Evolutionary conservation across 1,140 invertebrate species (phyloP), one percentile per base, ranked within the genome.

Genomic region (Diploscapter pachys): DNA sequence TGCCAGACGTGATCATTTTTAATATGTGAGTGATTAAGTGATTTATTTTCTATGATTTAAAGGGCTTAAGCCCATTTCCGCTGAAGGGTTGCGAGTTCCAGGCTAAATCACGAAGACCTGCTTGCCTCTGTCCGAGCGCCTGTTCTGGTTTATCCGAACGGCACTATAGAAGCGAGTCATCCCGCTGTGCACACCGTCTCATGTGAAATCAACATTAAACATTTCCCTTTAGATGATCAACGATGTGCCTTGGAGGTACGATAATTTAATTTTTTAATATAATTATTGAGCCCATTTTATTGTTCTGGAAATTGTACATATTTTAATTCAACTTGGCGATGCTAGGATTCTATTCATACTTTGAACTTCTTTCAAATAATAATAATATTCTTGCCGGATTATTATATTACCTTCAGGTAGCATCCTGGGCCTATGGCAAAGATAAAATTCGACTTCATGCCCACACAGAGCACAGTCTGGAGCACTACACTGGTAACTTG

Each of bases 1-100:
- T 76, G 13, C 84, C 85, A 3, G 85, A 86, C 79, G 75, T 86
- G 52, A 86, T 86, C 48, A 78, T 86, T 11, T 83, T 85, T 61
- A 86, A 86, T 69, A 82, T 86, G 85, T 86, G 78, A 85, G 80
- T 81, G 57, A 8, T 48, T 11, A 51, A 9, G 0, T 48, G 48
- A 31, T 65, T 8, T 31, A 8, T 57, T 13, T 56, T 9, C 13
- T 50, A 68, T 2, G 11, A n/a, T 31, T 69, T 49, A 61, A 62
- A 57, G 73, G 73, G 63, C 72, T 66, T 52, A 55, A 74, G 73
- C 73, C 63, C 77, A 50, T 63, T 51, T 64, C 56, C 55, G 48
- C 55, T 79, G 49, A 79, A 80, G 80, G 80, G 71, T 81, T 13
- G 59, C 53, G 62, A 66, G 72, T 83, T 81, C 80, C 78, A 82